A percentile compares a stretch with the other conserved stretches of the same genome.
Evolutionary conservation across 2,888 invertebrate species (phyloP).

Genomic region (Nemoura dubitans): DNA sequence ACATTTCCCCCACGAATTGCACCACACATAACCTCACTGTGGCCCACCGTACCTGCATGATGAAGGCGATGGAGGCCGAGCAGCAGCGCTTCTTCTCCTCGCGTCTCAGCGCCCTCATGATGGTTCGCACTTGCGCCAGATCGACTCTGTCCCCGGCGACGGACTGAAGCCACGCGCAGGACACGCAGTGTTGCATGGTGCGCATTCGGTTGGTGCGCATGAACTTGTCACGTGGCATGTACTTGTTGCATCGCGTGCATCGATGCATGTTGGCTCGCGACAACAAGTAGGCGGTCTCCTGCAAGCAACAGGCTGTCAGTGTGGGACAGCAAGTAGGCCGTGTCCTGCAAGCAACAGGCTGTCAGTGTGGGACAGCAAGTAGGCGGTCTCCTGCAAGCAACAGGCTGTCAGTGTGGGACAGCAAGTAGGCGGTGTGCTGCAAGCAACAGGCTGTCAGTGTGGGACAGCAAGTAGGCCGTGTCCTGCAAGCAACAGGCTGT

Average conservation of each 20-base stretch:
- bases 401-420: too few relatives aligned
- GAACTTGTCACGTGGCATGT: constrained; percentile 34
- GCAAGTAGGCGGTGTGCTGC: too few relatives aligned
- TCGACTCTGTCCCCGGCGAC: constrained; percentile 71
- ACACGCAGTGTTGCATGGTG: constrained; percentile 54
- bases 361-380: too few relatives aligned
- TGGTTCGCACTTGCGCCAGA: constrained; percentile 71
- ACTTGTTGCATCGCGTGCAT: constrained; percentile 33
- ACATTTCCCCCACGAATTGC: background rate
- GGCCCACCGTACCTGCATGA: constrained; percentile 67
- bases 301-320: too few relatives aligned
- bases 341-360: too few relatives aligned
- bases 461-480: too few relatives aligned
- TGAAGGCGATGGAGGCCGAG: constrained; percentile 66
- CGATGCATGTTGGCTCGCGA: background rate
- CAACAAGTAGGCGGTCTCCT: background rate
- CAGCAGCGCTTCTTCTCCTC: constrained; percentile 80
- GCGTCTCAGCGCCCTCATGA: constrained; percentile 77
- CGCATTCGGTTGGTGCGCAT: constrained; percentile 63
- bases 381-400: too few relatives aligned
- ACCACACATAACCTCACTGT: background rate
- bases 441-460: too few relatives aligned
- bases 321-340: too few relatives aligned
- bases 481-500: too few relatives aligned
- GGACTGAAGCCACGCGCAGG: constrained; percentile 63